Evolutionary conservation across 2,113 vertebrate species (phyloP).

Genomic region (Chionodraco myersi): DNA sequence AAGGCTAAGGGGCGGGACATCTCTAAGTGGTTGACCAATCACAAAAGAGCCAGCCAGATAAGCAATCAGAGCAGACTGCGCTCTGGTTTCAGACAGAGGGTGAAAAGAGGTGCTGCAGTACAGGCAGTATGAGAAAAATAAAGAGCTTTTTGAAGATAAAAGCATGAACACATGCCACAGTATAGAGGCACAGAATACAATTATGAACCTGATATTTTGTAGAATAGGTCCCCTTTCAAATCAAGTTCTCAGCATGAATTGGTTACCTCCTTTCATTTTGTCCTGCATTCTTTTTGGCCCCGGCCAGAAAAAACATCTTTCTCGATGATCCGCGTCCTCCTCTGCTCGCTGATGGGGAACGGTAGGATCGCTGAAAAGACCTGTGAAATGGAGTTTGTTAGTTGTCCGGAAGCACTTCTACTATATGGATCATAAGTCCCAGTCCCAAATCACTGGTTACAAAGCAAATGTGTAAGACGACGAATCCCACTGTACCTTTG

Average conservation of each 20-base stretch:
- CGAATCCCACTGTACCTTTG: slow-evolving; percentile 76
- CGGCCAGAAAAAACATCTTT: slow-evolving; percentile 96
- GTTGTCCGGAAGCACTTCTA: slow-evolving; percentile 10
- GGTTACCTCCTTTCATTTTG: slow-evolving; percentile 91
- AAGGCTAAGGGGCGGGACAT: too few species aligned
- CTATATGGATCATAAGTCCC: background rate
- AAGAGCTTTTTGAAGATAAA: too few species aligned
- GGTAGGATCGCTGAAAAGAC: slow-evolving; percentile 83
- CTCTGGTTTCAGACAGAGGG: too few species aligned
- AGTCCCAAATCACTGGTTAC: background rate
- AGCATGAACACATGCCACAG: too few species aligned
- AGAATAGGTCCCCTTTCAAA: background rate
- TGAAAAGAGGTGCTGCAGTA: too few species aligned
- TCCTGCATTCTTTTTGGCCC: slow-evolving; percentile 85
- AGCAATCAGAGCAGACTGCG: too few species aligned
- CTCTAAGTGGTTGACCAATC: too few species aligned
- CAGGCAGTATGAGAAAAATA: too few species aligned
- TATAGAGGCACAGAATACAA: too few species aligned
- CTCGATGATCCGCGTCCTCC: slow-evolving; percentile 77
- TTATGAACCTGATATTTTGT: too few species aligned
- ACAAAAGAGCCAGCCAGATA: too few species aligned
- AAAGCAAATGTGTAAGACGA: background rate
- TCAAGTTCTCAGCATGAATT: background rate
- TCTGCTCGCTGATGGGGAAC: slow-evolving; percentile 79
- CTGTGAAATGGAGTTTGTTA: slow-evolving; percentile 74